A percentile compares a stretch with the other conserved stretches of the same genome.
Evolutionary conservation across 2,113 vertebrate species (phyloP).

Genomic region (Mixornis gularis): DNA sequence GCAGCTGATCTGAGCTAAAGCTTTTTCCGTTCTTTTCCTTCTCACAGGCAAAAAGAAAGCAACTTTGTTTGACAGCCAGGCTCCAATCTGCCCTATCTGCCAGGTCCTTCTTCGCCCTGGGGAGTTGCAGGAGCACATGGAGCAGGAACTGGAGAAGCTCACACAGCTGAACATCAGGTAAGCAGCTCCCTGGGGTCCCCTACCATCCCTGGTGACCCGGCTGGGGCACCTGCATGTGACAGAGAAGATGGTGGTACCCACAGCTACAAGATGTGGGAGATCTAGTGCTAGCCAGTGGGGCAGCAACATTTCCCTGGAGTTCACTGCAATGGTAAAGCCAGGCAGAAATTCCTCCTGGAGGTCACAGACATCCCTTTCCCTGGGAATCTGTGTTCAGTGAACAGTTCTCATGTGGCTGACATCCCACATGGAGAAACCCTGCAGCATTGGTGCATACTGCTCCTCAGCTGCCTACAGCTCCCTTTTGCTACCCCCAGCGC

Average conservation of each 20-base stretch:
- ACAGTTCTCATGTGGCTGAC: neutral
- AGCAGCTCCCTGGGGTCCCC: neutral
- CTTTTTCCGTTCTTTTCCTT: neutral
- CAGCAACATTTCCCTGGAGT: neutral
- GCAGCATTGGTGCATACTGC: neutral
- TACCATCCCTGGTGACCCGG: neutral
- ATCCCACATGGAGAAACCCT: rapidly evolving
- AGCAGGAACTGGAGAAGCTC: constrained; percentile 95
- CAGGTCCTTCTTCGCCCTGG: constrained; percentile 93
- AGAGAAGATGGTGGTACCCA: neutral
- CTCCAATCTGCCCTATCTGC: constrained; percentile 96
- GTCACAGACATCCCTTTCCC: neutral
- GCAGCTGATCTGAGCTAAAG: neutral
- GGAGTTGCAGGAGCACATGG: constrained; percentile 97
- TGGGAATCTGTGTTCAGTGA: rapidly evolving
- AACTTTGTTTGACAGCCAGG: constrained; percentile 94
- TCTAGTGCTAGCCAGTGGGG: neutral
- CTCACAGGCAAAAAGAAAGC: constrained; percentile 97
- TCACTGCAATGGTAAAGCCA: neutral
- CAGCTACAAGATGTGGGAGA: neutral
- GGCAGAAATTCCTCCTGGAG: neutral
- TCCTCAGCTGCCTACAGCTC: neutral
- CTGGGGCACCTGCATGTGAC: neutral
- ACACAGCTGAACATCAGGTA: constrained; percentile 91
- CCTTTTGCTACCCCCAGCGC: neutral